These are phyloP conservation scores for Gastrophysa polygoni DNA, from an alignment of 2,888 invertebrate species.

Conservation along the genomic window DNA sequence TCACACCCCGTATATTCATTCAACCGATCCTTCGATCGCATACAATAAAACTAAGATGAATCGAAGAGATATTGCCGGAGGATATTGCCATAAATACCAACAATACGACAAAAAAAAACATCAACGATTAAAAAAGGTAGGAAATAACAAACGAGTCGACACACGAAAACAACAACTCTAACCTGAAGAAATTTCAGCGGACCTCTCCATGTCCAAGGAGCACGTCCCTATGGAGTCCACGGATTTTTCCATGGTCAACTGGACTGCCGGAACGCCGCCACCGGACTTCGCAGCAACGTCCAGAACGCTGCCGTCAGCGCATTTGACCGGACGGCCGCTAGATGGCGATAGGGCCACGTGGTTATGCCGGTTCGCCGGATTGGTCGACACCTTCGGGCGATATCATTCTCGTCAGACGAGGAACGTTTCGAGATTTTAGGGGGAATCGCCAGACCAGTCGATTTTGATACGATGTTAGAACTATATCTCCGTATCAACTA, in stretches of 20 bases:
- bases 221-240: conserved; percentile 87
- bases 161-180: conserved; percentile 48
- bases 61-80: too few relatives aligned
- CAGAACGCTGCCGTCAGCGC: conserved; percentile 12
- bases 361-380: neutral
- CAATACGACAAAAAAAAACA: neutral
- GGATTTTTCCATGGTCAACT: conserved; percentile 71
- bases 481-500: too few relatives aligned
- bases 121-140: conserved; percentile 6
- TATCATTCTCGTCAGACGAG: neutral
- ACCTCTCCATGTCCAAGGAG: conserved; percentile 82
- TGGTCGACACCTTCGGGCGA: neutral
- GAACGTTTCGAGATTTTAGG: neutral
- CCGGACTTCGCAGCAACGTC: conserved; percentile 51
- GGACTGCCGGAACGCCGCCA: conserved; percentile 35
- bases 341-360: conserved; percentile 8
- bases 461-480: too few relatives aligned
- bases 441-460: neutral
- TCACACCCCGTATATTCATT: too few relatives aligned
- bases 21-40: too few relatives aligned
- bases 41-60: too few relatives aligned
- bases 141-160: conserved; percentile 23
- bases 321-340: conserved; percentile 13
- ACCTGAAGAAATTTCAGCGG: conserved; percentile 75
- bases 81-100: neutral